Base-by-base conservation (phyloP, 2,113 vertebrate species). In the Chaetodon auriga region DNA sequence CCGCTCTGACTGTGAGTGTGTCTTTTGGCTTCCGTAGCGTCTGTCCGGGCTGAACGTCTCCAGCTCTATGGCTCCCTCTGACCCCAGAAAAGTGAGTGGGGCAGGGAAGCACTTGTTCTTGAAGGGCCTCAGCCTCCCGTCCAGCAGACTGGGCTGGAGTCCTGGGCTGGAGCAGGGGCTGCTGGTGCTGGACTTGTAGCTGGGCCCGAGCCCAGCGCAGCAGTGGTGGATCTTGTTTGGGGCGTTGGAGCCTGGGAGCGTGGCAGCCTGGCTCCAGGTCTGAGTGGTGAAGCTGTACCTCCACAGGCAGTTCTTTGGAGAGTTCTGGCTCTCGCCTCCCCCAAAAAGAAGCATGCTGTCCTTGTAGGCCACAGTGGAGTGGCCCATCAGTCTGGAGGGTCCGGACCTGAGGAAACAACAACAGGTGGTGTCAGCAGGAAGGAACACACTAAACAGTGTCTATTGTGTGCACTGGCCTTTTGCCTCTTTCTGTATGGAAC, bases 331-430 rank as follows among this genome's bases (percentile, higher is more conserved):
- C 93, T 95, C 80, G 0, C 96, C 95, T 78, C 97, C 97, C 1
- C 97, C 97, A 43, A 96, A 96, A 9, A 97, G 62, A 71, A 97
- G 94, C 96, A 98, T 96, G 15, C 86, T 92, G 88, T 96, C 96
- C 77, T 85, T 93, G 92, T 95, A 96, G 85, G 92, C 82, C 57
- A 96, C 65, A 0, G 96, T 95, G 0, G 96, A 94, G 13, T 98
- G 97, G 25, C 97, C 97, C 71, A 96, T 94, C 30, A 96, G 88
- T 5, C 92, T 95, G 43, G 96, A 94, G 36, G 97, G 96, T 10
- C 97, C 96, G 6, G 95, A 96, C 80, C 97, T 97, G 82, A 51
- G 68, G 45, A 53, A 68, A 76, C 35, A 82, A 30, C 30, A 48
- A 72, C 0, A 57, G 36, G 62, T 4, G 41, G n/a, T 7, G 19